Conservation (phyloP, 2,888 invertebrate genomes). For the Chironomus riparius region DNA sequence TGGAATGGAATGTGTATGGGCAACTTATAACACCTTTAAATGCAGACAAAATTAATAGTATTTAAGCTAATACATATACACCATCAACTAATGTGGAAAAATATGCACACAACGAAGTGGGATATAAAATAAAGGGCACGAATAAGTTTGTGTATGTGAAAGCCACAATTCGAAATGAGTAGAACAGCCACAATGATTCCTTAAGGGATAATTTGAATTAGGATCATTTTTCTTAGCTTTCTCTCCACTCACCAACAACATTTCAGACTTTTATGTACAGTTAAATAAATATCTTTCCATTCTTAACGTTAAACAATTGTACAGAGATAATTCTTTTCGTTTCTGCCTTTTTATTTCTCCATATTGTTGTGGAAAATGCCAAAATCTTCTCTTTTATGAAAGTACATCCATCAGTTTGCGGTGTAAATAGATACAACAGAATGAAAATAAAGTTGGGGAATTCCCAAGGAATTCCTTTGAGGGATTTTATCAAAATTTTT, state of each 20-base stretch:
- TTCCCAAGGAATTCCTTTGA: too few relatives aligned
- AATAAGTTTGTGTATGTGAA: background rate
- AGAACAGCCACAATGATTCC: background rate
- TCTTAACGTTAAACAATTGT: background rate
- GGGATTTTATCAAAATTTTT: too few relatives aligned
- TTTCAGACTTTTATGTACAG: background rate
- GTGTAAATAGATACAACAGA: background rate
- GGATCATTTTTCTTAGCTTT: slow-evolving; percentile 3
- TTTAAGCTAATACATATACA: too few relatives aligned
- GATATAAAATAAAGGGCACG: too few relatives aligned
- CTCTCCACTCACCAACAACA: background rate
- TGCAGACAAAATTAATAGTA: too few relatives aligned
- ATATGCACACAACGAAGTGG: too few relatives aligned
- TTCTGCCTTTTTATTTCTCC: background rate
- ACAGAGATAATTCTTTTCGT: background rate
- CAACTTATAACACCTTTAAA: too few relatives aligned
- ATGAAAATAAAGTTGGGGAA: too few relatives aligned
- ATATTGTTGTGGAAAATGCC: background rate
- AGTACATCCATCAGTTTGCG: background rate
- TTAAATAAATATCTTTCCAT: background rate
- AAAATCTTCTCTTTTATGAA: background rate
- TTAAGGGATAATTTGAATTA: slow-evolving; percentile 8
- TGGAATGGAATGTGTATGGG: too few relatives aligned
- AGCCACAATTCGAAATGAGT: slow-evolving; percentile 10
- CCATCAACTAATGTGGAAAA: too few relatives aligned